These are phyloP conservation scores for Teleogryllus oceanicus DNA, from an alignment of 2,888 invertebrate species.

Conservation along the genomic window DNA sequence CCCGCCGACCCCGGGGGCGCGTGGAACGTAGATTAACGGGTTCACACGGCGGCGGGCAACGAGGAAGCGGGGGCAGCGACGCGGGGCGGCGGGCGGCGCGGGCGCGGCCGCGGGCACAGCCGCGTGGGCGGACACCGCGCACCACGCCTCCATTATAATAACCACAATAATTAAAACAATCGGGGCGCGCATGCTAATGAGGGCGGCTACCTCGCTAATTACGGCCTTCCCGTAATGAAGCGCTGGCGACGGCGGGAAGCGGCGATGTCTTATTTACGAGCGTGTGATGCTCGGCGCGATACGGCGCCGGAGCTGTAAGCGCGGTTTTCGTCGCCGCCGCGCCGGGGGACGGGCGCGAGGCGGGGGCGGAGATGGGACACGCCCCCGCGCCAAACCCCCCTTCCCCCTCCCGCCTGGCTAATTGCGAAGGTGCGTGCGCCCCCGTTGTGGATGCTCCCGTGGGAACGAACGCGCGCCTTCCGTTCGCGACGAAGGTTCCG, in stretches of 20 bases:
- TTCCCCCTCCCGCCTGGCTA: not conserved
- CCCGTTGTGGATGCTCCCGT: not conserved
- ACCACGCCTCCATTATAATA: not conserved
- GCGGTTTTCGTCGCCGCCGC: not conserved
- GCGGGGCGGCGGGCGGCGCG: not conserved
- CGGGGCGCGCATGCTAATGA: slow-evolving; percentile 7
- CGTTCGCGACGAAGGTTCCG: not conserved
- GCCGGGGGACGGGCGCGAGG: not conserved
- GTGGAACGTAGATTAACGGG: not conserved
- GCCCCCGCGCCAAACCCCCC: not conserved
- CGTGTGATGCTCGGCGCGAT: not conserved
- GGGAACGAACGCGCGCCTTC: not conserved
- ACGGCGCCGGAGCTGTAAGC: not conserved
- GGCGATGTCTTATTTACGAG: slow-evolving; percentile 1
- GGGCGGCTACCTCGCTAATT: slow-evolving; percentile 6
- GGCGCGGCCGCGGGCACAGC: not conserved
- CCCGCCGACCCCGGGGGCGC: too few relatives aligned
- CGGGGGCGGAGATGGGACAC: not conserved
- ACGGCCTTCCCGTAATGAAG: not conserved
- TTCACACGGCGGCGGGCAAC: not conserved
- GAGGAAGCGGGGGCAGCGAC: not conserved
- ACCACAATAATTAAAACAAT: slow-evolving; percentile 7
- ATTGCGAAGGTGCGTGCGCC: not conserved
- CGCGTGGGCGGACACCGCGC: not conserved
- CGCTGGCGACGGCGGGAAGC: not conserved